Base-by-base conservation (phyloP, 2,113 vertebrate genomes). In the Anseranas semipalmata region DNA sequence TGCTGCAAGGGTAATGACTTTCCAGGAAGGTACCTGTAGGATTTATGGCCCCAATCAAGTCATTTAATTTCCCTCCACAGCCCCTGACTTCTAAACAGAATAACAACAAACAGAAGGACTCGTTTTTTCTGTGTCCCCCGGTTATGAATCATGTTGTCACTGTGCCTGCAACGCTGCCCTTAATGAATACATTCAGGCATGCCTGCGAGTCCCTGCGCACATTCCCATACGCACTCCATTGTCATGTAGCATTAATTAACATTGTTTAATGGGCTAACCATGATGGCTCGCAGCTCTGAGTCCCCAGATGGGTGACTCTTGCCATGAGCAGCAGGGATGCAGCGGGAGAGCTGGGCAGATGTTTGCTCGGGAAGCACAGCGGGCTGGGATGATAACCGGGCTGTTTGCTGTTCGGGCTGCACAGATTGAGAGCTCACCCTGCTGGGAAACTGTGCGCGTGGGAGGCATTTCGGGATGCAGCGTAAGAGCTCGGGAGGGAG, bases 401-500 rank as follows among this genome's bases (percentile, higher is more conserved):
- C 45, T 16, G 45, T 20, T 48, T 46, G 45, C 45, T 16, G 45
- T 9, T 48, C 20, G 46, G 53, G 53, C 27, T 30, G 53, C 24
- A 8, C 50, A 30, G 53, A 30, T 30, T 55, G 53, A 10, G 53
- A 30, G 53, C 53, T 55, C 53, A 16, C 53, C 53, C 53, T 30
- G 53, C 53, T 6, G 53, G 53, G 24, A 28, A 55, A 28, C 53
- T 8, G 15, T 10, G 53, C 28, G 2, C 53, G 9, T 10, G 15
- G 15, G 53, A 30, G 53, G 28, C 8, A 10, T 55, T 18, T 55
- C 8, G 53, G 22, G 20, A 1, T 20, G 91, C 48, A 45, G 37
- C 7, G 30, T 18, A 7, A n/a, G 18, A 30, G 5, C 1, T 0
- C 2, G 0, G 63, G 46, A 77, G 39, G 66, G 89, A 65, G 73